These are phyloP conservation scores for Sphaeramia orbicularis DNA, from an alignment of 2,797 vertebrate genomes.

Conservation along the genomic window DNA sequence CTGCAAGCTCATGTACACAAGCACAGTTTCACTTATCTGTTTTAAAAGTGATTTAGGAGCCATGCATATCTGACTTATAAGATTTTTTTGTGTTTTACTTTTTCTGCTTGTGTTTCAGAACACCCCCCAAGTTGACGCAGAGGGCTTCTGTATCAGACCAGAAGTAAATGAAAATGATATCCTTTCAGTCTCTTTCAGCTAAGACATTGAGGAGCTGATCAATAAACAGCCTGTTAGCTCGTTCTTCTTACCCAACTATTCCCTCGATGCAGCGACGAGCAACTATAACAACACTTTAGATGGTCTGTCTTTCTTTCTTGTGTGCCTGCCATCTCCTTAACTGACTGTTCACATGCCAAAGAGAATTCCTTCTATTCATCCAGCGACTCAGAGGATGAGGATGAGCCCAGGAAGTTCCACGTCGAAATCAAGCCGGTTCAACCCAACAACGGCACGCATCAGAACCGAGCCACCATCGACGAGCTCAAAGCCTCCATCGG, in stretches of 20 bases:
- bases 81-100: neutral
- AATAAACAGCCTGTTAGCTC: neutral
- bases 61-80: neutral
- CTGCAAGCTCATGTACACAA: neutral
- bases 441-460: slow-evolving; percentile 90
- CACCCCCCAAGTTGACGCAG: slow-evolving; percentile 94
- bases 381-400: slow-evolving; percentile 96
- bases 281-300: neutral
- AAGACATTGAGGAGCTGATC: neutral
- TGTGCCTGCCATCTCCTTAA: slow-evolving; percentile 65
- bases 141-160: slow-evolving; percentile 97
- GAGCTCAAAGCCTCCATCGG: slow-evolving; percentile 96
- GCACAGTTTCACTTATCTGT: neutral
- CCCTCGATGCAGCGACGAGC: neutral
- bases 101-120: slow-evolving; percentile 81
- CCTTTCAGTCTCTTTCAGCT: slow-evolving; percentile 77
- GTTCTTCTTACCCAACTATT: neutral
- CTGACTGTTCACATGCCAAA: slow-evolving; percentile 92
- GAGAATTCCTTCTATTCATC: slow-evolving; percentile 96
- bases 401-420: slow-evolving; percentile 94
- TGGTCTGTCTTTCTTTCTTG: neutral
- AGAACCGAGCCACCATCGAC: slow-evolving; percentile 91
- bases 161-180: slow-evolving; percentile 95
- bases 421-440: slow-evolving; percentile 96
- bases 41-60: neutral